Base-by-base conservation (phyloP, 2,888 invertebrate species). In the Orchesella flavescens region DNA sequence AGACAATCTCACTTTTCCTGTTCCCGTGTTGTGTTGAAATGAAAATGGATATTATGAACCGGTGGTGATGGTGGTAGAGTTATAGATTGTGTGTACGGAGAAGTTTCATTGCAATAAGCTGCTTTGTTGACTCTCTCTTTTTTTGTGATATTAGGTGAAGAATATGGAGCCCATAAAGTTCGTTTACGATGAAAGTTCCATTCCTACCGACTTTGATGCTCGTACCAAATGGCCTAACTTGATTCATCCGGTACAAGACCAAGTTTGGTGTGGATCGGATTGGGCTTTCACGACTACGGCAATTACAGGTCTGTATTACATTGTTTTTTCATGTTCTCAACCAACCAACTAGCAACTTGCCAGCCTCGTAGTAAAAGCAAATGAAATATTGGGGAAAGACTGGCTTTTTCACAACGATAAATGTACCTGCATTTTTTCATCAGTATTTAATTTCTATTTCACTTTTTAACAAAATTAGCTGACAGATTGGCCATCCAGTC, bases 261-360 rank as follows among this genome's bases (percentile, higher is more conserved):
- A 93, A 89, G 93, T 93, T 21, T 93, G 93, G 91, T 94, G 98
- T 89, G 97, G 95, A 0, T 93, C 97, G 0, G 97, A 97, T 1
- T 98, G 98, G 98, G 97, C 97, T 0, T 92, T 98, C 34, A 95
- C 96, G 0, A 95, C 97, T 0, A 94, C 94, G 13, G 93, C 93
- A 15, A 94, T 96, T 55, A 87, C 88, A n/a, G 89, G 89, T 88
- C 84, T 46, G 23, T 5, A 19, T 78, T 49, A 12, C 5, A 21
- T 55, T 66, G 10, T 34, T 44, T n/a, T 10, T 23, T 61, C 24
- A 10, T 61, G 24, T 61, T 21, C 23, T 12, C 21, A 59, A 59
- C n/a, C n/a, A n/a, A n/a, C n/a, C n/a, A n/a, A n/a, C n/a, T n/a
- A n/a, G n/a, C n/a, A 10, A 17, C 9, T 61, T 59, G 59, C 21